Base-by-base conservation (phyloP, 2,888 invertebrate species). In the Drosophila neoperkinsi region DNA sequence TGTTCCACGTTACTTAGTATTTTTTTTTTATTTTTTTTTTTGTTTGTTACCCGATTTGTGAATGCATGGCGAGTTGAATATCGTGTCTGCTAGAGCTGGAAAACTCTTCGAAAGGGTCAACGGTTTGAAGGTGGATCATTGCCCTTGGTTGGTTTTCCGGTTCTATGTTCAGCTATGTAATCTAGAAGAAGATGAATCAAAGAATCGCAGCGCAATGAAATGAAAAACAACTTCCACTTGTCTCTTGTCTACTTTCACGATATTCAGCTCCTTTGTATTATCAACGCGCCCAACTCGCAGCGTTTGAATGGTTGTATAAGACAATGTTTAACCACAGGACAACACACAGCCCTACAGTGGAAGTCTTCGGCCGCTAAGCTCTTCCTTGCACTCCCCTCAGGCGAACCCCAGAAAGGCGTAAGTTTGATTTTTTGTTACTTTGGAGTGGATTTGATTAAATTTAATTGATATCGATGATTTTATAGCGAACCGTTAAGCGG, bases 331-430 rank as follows among this genome's bases (percentile, higher is more conserved):
- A 93, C 91, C 82, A 88, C 93, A 93, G 94, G 94, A 93, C 93
- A 93, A 85, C 92, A 91, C 60, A 81, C 91, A 78, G 80, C 93
- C 79, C 91, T 92, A 69, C 92, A 94, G 92, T 94, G 94, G 94
- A 94, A 93, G 92, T 93, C 94, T 90, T 93, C 94, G 94, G 94
- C 94, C 93, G 94, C 93, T 91, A 94, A 94, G 94, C 94, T 94
- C 94, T 94, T 94, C 94, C 94, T 93, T 93, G 94, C 94, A 92
- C 93, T 94, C 94, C 94, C 94, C 94, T 63, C 93, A 88, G 83
- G 91, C 79, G 92, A 93, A 94, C 88, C 93, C 71, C 91, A 92
- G 94, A 95, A 95, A 94, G 95, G 94, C 94, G 95, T 95, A 94
- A 94, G 93, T 90, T 25, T 18, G 25, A 38, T 5, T 10, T 38